A percentile compares a stretch with the other conserved stretches of the same genome.
These are phyloP conservation scores for Lophotis ruficrista DNA, from an alignment of 2,113 vertebrate genomes.

Conservation along the genomic window DNA sequence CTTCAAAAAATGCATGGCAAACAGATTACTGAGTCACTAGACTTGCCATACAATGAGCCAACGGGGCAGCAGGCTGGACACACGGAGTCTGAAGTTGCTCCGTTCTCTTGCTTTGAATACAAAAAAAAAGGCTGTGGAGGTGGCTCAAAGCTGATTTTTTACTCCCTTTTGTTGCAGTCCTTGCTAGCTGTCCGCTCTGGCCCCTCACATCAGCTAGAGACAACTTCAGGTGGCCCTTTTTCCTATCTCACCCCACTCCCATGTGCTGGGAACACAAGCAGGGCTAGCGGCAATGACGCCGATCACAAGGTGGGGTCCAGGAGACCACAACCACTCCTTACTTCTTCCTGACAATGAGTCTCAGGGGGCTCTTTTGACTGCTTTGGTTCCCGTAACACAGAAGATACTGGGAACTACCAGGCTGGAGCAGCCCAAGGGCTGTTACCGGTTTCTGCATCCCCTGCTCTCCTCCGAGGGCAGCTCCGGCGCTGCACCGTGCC, in stretches of 20 bases:
- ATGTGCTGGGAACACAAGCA: not conserved
- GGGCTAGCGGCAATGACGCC: not conserved
- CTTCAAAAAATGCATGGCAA: conserved; percentile 14
- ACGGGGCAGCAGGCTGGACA: not conserved
- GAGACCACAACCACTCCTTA: not conserved
- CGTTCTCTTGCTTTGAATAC: not conserved
- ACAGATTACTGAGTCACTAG: conserved; percentile 12
- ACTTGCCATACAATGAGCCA: not conserved
- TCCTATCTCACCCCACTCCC: not conserved
- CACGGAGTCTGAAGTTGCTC: not conserved
- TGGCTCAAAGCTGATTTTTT: not conserved
- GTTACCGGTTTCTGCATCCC: fast-evolving
- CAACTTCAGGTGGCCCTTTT: not conserved
- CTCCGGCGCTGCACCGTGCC: not conserved
- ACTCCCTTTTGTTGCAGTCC: not conserved
- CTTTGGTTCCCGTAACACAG: not conserved
- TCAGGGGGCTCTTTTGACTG: not conserved
- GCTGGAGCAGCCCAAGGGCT: not conserved
- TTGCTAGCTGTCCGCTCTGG: not conserved
- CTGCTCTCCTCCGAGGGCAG: not conserved
- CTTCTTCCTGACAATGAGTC: not conserved
- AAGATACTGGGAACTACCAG: not conserved
- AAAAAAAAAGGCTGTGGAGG: not conserved
- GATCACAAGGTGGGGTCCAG: not conserved
- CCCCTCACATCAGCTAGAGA: not conserved